Evolutionary conservation across 2,113 vertebrate genomes (phyloP), one percentile per base, ranked within the genome.

Genomic region (Epinephelus lanceolatus): DNA sequence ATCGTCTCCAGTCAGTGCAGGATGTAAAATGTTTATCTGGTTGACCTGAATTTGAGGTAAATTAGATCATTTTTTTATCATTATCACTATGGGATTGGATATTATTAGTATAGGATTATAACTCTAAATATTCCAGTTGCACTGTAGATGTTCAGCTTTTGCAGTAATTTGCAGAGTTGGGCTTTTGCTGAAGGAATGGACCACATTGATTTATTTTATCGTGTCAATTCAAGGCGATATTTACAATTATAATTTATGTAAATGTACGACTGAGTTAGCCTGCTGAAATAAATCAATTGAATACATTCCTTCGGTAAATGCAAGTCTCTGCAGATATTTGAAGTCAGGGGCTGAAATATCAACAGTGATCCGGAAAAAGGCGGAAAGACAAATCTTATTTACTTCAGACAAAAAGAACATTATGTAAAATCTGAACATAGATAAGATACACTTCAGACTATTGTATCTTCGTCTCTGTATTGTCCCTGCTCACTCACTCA

Each of bases 211-310:
- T 77, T 86, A 78, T 86, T 82, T 82, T 57, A 74, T 56, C 25
- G 14, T 59, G 62, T 70, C 83, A 80, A 84, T 73, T 86, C 71
- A 75, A 86, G 47, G 71, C 21, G 12, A 84, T 85, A 80, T 85
- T 89, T 85, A 79, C 78, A 73, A 83, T 83, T 78, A 49, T 74
- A 85, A 90, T 90, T 78, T 73, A 90, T 88, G 74, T 52, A 86
- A 88, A 89, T 63, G 66, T 37, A 13, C 21, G 2, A 73, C 57
- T 69, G 63, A 80, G 83, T 71, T 84, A 40, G 75, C 53, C 70
- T 51, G 37, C 56, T 77, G 83, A 86, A 76, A 80, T 76, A 66
- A 80, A 88, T 80, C 40, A 65, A 18, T 60, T 68, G 55, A 85
- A 87, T 74, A 25, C 49, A 77, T 63, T 82, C 63, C 65, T 84